Conservation (phyloP, 1,140 invertebrate species). For the Euura saliciscinereae region DNA sequence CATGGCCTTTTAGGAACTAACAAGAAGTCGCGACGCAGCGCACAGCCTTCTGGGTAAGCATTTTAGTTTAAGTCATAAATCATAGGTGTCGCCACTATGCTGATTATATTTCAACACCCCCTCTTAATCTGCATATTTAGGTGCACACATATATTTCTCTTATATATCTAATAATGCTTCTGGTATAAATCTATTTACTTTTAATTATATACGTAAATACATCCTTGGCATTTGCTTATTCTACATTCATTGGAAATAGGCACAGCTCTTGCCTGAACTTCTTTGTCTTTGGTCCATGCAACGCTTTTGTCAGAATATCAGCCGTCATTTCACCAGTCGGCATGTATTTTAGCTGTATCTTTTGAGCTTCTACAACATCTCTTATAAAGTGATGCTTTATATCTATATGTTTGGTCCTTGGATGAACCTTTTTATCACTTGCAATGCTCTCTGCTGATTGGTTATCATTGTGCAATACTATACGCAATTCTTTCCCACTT, state of each 20-base stretch:
- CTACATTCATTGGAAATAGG: background rate
- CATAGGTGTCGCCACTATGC: too few species aligned
- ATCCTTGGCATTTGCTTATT: background rate
- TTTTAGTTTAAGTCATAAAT: too few species aligned
- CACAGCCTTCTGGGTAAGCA: too few species aligned
- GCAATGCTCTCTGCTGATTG: slow-evolving; percentile 21
- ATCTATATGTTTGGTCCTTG: slow-evolving; percentile 39
- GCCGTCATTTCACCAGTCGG: slow-evolving; percentile 32
- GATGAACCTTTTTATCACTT: slow-evolving; percentile 10
- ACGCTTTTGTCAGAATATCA: slow-evolving; percentile 33
- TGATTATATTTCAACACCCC: too few species aligned
- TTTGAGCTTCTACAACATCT: slow-evolving; percentile 15
- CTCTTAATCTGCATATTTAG: slow-evolving; percentile 1
- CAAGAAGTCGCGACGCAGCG: too few species aligned
- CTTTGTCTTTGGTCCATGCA: slow-evolving; percentile 10
- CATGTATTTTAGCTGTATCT: slow-evolving; percentile 28
- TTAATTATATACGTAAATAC: too few species aligned
- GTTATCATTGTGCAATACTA: slow-evolving; percentile 27
- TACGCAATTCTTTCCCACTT: background rate
- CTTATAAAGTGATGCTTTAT: slow-evolving; percentile 34
- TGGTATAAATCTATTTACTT: too few species aligned
- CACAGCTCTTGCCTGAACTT: slow-evolving; percentile 9
- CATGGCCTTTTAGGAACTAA: too few species aligned
- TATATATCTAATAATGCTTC: background rate
- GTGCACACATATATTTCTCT: background rate